Percentiles rank a stretch among this genome's conserved stretches.
Conservation (phyloP, 1,140 invertebrate species). For the Drosophila aff. region DNA sequence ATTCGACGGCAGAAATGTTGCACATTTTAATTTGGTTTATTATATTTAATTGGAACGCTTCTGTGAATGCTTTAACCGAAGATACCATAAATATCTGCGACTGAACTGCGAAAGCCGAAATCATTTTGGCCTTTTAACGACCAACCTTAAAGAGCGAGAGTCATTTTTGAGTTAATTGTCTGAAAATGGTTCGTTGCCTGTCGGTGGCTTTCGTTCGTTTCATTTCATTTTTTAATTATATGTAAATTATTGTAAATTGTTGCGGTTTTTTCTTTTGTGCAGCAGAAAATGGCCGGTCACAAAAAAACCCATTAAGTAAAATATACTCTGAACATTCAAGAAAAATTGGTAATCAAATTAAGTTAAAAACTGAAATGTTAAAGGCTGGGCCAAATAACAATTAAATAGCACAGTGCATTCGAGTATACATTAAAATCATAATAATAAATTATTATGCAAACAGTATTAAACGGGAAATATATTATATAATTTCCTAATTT, state of each 20-base stretch:
- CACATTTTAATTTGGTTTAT: conserved; percentile 50
- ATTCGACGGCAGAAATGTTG: background rate
- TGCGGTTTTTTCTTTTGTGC: conserved; percentile 59
- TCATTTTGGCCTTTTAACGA: conserved; percentile 18
- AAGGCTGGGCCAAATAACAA: background rate
- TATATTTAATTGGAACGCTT: conserved; percentile 22
- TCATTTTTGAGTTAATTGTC: conserved; percentile 72
- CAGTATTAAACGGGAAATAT: background rate
- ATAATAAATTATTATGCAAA: background rate
- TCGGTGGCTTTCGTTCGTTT: conserved; percentile 28
- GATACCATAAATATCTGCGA: conserved; percentile 16
- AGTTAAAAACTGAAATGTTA: background rate
- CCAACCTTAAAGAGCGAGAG: conserved; percentile 32
- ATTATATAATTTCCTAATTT: no score
- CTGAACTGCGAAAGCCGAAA: background rate
- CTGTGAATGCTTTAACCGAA: conserved; percentile 8
- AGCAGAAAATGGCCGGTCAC: conserved; percentile 1
- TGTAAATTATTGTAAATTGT: conserved; percentile 77
- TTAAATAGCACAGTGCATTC: background rate
- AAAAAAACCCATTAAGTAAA: conserved; percentile 1
- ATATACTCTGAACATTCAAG: background rate
- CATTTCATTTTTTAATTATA: conserved; percentile 60
- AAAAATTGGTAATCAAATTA: background rate
- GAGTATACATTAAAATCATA: background rate
- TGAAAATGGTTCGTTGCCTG: conserved; percentile 39